Base-by-base conservation (phyloP, 2,797 vertebrate species). In the Eulemur mongoz region DNA sequence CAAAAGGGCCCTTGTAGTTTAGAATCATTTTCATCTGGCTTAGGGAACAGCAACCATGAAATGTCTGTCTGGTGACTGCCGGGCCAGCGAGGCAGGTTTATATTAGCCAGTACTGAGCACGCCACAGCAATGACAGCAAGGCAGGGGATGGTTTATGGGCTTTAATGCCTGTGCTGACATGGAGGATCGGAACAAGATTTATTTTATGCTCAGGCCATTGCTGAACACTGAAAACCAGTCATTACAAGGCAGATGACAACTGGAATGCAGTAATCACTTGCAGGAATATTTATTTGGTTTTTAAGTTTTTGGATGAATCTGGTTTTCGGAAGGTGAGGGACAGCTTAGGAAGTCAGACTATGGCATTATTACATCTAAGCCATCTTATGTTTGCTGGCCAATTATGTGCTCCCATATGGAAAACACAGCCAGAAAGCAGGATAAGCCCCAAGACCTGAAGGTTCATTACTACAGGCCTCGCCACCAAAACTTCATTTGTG, bases 1-100 rank as follows among this genome's bases (percentile, higher is more conserved):
- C 97, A 98, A 98, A 98, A 94, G 95, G 96, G 85, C 84, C 89
- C 97, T 97, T 98, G 97, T 97, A 97, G 83, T 89, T 98, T 97
- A 93, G 98, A 98, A 98, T 98, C 95, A 50, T 93, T 97, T 98
- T 98, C 98, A 97, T 98, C 97, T 98, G 98, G 90, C 75, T 93
- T 94, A 38, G 59, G 96, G 96, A 98, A 93, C 98, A 69, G 69
- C n/a, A 94, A 83, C 95, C 97, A 94, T 96, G 87, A 98, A 98
- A 97, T 83, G 96, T 97, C 98, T 97, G 96, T 79, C 92, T 96
- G 96, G 93, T 94, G 97, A 94, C 98, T 95, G 97, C 97, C 94
- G 15, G 97, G 98, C 98, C 78, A 82, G 89, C 54, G 32, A 94
- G 98, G 96, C 93, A 93, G 94, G 97, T 98, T 98, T 98, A 91